These are phyloP conservation scores for Apteryx owenii DNA, from an alignment of 2,113 vertebrate genomes.

Conservation along the genomic window DNA sequence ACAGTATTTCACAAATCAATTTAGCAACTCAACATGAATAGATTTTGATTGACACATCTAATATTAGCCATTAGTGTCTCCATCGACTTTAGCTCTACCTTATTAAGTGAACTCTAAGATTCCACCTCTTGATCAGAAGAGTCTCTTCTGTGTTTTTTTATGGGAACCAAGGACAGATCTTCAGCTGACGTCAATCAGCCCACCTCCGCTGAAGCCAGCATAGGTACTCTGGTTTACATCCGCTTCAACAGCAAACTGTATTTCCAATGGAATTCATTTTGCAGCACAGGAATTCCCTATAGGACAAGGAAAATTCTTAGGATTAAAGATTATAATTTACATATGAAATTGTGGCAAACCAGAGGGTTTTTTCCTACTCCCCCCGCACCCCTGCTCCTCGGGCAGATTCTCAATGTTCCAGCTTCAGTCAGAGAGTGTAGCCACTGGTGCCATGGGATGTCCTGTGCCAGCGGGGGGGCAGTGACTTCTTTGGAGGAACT, in stretches of 20 bases:
- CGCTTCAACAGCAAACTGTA: background rate
- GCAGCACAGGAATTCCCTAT: background rate
- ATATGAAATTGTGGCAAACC: background rate
- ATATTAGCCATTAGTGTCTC: slow-evolving; percentile 55
- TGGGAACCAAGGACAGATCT: background rate
- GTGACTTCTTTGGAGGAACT: background rate
- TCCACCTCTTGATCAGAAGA: background rate
- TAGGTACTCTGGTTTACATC: background rate
- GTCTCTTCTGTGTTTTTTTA: background rate
- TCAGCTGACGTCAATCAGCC: background rate
- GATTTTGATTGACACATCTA: slow-evolving; percentile 61
- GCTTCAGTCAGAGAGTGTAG: background rate
- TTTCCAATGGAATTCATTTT: background rate
- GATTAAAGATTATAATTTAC: background rate
- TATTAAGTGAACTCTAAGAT: slow-evolving; percentile 43
- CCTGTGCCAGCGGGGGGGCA: background rate
- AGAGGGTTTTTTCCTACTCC: background rate
- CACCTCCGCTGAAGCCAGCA: background rate
- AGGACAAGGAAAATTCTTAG: background rate
- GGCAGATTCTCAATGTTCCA: background rate
- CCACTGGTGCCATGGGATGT: background rate
- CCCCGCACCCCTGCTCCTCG: background rate
- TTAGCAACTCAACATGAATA: slow-evolving; percentile 54
- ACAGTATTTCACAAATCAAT: slow-evolving; percentile 68
- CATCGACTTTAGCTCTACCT: background rate